Conservation (phyloP, 2,888 invertebrate genomes). For the Heteropelma amictum region DNA sequence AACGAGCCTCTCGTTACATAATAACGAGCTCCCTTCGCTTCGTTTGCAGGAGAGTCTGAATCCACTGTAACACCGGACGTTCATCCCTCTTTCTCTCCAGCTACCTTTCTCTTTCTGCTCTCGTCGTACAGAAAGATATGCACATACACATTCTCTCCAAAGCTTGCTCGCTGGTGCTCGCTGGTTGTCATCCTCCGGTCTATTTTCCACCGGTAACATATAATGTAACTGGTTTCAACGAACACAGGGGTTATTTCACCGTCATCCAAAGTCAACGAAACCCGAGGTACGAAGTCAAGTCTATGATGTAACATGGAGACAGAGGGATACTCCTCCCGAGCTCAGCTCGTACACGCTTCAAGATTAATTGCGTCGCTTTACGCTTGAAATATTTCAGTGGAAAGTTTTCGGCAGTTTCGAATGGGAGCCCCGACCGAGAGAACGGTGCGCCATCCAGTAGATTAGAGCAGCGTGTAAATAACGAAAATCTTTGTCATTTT, state of each 20-base stretch:
- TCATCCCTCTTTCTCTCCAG: conserved; percentile 59
- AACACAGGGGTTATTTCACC: conserved; percentile 35
- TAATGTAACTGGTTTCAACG: conserved; percentile 34
- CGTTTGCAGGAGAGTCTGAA: conserved; percentile 68
- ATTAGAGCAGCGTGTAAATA: neutral
- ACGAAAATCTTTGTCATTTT: neutral
- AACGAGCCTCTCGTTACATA: conserved; percentile 76
- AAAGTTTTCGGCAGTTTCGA: conserved; percentile 38
- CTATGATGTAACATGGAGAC: conserved; percentile 5
- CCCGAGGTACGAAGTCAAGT: conserved; percentile 66
- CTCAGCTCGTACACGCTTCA: conserved; percentile 51
- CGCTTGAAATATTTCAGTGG: conserved; percentile 36
- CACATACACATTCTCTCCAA: neutral
- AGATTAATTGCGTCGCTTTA: conserved; percentile 63
- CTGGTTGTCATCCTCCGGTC: conserved; percentile 35
- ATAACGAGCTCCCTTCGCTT: conserved; percentile 73
- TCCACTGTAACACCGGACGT: conserved; percentile 67
- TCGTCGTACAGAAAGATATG: neutral
- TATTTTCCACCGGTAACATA: conserved; percentile 37
- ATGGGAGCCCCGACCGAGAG: neutral
- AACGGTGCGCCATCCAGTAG: conserved; percentile 6
- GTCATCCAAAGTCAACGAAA: conserved; percentile 66
- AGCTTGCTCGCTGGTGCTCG: conserved; percentile 34
- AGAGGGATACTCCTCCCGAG: conserved; percentile 4
- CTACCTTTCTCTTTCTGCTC: conserved; percentile 44